phyloP scores from a whole-genome alignment of 2,113 vertebrate species.

The Neodontobutis hainanensis region DNA sequence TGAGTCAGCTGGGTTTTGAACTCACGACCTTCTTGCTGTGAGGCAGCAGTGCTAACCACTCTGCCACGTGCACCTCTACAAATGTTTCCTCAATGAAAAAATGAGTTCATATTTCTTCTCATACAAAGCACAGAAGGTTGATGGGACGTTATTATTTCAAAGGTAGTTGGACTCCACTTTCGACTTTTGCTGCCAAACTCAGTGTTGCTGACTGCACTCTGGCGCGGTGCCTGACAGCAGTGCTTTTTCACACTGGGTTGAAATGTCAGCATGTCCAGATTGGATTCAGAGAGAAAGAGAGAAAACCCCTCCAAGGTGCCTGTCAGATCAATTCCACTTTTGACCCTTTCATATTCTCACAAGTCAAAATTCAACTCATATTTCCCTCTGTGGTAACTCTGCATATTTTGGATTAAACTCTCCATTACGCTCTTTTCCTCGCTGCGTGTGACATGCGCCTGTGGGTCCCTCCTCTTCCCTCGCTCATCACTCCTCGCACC shows the following conservation, averaged over 20 bases:
- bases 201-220: conserved; percentile 9
- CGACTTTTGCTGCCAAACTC: conserved; percentile 30
- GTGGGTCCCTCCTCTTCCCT: background rate
- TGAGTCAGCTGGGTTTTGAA: too few relatives aligned
- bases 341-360: too few relatives aligned
- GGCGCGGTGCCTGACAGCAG: conserved; percentile 30
- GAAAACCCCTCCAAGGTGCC: conserved; percentile 4
- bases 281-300: background rate
- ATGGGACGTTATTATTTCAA: background rate
- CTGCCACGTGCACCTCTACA: too few relatives aligned
- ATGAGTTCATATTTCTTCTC: too few relatives aligned
- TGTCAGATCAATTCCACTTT: too few relatives aligned
- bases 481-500: conserved; percentile 9
- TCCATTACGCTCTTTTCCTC: background rate
- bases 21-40: too few relatives aligned
- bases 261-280: conserved; percentile 38
- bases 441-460: background rate
- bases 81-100: too few relatives aligned
- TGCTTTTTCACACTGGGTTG: conserved; percentile 31
- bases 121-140: background rate
- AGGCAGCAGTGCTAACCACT: too few relatives aligned
- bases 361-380: too few relatives aligned
- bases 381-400: too few relatives aligned
- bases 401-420: too few relatives aligned
- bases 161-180: too few relatives aligned